Evolutionary conservation across 1,140 invertebrate species (phyloP).

Genomic region (Mylabris phalerata): DNA sequence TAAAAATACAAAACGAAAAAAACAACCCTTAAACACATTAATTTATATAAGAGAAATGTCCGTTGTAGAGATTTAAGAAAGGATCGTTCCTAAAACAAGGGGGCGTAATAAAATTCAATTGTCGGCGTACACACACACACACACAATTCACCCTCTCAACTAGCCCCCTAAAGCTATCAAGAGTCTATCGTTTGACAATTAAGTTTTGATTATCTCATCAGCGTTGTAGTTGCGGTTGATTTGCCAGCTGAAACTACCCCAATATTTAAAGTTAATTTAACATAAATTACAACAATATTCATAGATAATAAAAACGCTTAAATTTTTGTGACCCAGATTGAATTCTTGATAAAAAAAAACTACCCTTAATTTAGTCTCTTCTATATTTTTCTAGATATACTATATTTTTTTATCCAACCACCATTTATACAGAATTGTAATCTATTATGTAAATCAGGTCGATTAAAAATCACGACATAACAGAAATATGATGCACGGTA

Average conservation of each 20-base stretch:
- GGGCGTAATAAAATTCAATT: too few species aligned
- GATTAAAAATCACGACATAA: constrained; percentile 31
- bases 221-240: neutral
- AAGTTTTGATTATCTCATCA: constrained; percentile 10
- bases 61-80: too few species aligned
- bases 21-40: too few species aligned
- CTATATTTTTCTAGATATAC: too few species aligned
- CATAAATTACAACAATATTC: constrained; percentile 13
- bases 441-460: constrained; percentile 31
- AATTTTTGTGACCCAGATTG: constrained; percentile 13
- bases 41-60: too few species aligned
- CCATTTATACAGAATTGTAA: constrained; percentile 3
- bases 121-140: too few species aligned
- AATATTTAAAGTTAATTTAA: constrained; percentile 4
- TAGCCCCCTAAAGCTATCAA: neutral
- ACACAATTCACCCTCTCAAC: neutral
- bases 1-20: too few species aligned
- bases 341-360: neutral
- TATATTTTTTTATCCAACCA: constrained; percentile 5
- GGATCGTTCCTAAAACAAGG: too few species aligned
- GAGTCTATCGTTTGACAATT: constrained; percentile 1
- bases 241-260: constrained; percentile 3
- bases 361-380: constrained; percentile 4
- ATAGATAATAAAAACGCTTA: constrained; percentile 15
- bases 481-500: constrained; percentile 34